A percentile compares a stretch with the other conserved stretches of the same genome.
Conservation (phyloP, 2,113 vertebrate genomes). For the Herpetotheres cachinnans region DNA sequence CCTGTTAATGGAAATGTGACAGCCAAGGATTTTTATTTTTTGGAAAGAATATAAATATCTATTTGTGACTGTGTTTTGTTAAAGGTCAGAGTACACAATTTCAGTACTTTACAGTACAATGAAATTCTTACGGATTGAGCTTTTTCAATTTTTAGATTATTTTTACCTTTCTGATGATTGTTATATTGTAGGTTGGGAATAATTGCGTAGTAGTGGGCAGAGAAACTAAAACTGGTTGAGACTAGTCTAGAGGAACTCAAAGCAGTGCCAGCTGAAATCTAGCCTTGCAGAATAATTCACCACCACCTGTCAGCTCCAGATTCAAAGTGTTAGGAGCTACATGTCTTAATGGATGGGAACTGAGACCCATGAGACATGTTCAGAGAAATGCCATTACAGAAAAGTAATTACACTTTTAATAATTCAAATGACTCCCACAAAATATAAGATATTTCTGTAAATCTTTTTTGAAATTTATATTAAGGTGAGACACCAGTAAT, state of each 20-base stretch:
- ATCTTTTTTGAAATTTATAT: constrained; percentile 8
- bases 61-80: neutral
- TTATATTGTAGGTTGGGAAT: neutral
- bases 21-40: neutral
- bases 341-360: neutral
- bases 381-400: neutral
- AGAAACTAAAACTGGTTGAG: neutral
- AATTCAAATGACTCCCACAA: neutral
- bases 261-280: neutral
- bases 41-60: neutral
- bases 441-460: neutral
- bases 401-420: neutral
- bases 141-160: neutral
- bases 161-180: neutral
- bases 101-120: neutral
- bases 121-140: neutral
- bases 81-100: neutral
- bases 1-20: neutral
- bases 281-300: neutral
- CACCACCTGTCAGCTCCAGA: neutral
- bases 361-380: neutral
- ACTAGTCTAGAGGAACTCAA: neutral
- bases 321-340: neutral
- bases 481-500: constrained; percentile 60
- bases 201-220: neutral